These are phyloP conservation scores for Watsonalla binaria DNA, from an alignment of 2,888 invertebrate genomes.

Conservation along the genomic window DNA sequence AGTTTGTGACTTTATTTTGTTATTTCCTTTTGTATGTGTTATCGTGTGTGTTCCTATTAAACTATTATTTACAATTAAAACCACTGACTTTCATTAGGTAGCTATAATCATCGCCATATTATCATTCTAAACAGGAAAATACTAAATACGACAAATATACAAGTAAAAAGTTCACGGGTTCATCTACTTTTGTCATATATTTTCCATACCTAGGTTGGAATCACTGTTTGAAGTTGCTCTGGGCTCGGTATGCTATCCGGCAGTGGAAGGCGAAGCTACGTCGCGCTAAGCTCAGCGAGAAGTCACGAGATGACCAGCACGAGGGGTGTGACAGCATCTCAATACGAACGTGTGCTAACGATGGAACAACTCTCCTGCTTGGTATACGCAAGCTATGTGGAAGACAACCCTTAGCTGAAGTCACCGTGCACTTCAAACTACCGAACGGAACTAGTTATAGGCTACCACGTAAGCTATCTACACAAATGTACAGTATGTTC, in stretches of 20 bases:
- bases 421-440: slow-evolving; percentile 72
- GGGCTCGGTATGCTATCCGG: slow-evolving; percentile 54
- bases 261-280: slow-evolving; percentile 50
- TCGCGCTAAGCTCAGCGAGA: slow-evolving; percentile 33
- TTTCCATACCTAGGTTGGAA: slow-evolving; percentile 60
- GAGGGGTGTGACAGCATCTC: slow-evolving; percentile 57
- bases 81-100: too few species aligned
- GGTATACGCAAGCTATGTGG: slow-evolving; percentile 68
- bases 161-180: too few species aligned
- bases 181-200: too few species aligned
- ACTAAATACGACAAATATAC: too few species aligned
- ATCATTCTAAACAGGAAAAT: too few species aligned
- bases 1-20: too few species aligned
- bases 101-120: too few species aligned
- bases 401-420: slow-evolving; percentile 71
- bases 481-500: too few species aligned
- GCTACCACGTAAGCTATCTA: slow-evolving; percentile 48
- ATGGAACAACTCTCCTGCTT: slow-evolving; percentile 76
- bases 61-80: too few species aligned
- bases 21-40: too few species aligned
- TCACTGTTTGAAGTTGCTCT: slow-evolving; percentile 58
- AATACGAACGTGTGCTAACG: slow-evolving; percentile 76
- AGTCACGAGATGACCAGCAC: slow-evolving; percentile 31
- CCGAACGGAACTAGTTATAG: slow-evolving; percentile 53
- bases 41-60: too few species aligned